A percentile compares a stretch with the other conserved stretches of the same genome.
Evolutionary conservation across 2,113 vertebrate genomes (phyloP).

Genomic region (Poecile atricapillus): DNA sequence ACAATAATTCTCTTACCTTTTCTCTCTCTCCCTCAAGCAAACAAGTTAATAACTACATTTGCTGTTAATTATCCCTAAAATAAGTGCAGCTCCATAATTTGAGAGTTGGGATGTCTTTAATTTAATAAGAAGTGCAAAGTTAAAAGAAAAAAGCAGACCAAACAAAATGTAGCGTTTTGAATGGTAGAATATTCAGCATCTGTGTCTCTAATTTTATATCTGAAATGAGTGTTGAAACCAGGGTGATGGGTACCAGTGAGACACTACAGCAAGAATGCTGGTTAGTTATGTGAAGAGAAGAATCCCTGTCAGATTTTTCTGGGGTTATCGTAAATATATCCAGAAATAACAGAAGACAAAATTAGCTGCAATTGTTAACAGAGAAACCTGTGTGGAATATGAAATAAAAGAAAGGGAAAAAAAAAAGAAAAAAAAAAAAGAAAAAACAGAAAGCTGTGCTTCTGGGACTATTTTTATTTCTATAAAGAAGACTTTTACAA

Average conservation of each 20-base stretch:
- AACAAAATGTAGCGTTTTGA: neutral
- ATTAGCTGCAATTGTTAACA: neutral
- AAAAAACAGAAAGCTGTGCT: neutral
- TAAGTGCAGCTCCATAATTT: neutral
- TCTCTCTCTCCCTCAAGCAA: neutral
- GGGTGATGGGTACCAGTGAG: neutral
- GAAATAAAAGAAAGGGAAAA: neutral
- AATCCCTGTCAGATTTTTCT: neutral
- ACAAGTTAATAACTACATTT: neutral
- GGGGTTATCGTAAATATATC: neutral
- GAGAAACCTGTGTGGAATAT: neutral
- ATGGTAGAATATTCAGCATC: neutral
- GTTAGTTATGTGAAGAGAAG: neutral
- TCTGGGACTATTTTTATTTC: neutral
- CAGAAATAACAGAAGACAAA: neutral
- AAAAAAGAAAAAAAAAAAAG: neutral
- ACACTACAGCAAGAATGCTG: neutral
- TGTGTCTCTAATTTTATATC: neutral
- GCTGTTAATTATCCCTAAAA: neutral
- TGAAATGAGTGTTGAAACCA: neutral
- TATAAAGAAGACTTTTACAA: neutral
- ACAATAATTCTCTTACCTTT: neutral
- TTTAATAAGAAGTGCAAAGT: neutral
- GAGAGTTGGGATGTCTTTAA: neutral
- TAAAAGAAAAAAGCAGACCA: neutral